Evolutionary conservation across 2,113 vertebrate species (phyloP).

Genomic region (Cyprinodon variegatus): DNA sequence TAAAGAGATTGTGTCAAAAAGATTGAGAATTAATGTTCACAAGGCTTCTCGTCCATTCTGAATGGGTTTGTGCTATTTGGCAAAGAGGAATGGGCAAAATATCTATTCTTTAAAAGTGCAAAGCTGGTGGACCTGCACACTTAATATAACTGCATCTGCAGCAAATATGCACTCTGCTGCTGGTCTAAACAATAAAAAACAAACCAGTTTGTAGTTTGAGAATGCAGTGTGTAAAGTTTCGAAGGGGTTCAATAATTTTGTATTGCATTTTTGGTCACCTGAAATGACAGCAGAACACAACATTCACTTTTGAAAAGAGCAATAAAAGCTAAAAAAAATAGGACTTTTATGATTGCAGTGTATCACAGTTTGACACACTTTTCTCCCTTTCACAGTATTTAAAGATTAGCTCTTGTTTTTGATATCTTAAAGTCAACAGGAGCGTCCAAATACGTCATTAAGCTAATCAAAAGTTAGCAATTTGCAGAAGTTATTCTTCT

Average conservation of each 20-base stretch:
- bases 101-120: not conserved
- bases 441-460: slow-evolving; percentile 38
- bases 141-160: not conserved
- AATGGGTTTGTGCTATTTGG: not conserved
- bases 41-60: not conserved
- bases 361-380: slow-evolving; percentile 18
- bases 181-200: not conserved
- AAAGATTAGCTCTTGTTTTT: slow-evolving; percentile 33
- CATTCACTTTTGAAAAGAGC: slow-evolving; percentile 44
- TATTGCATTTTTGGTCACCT: not conserved
- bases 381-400: slow-evolving; percentile 23
- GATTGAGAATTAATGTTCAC: not conserved
- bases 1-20: not conserved
- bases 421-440: slow-evolving; percentile 54
- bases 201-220: not conserved
- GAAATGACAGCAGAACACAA: not conserved
- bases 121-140: not conserved
- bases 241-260: not conserved
- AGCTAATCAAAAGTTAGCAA: slow-evolving; percentile 69
- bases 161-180: not conserved
- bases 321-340: slow-evolving; percentile 29
- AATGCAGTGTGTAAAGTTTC: not conserved
- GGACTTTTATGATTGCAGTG: slow-evolving; percentile 13
- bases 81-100: not conserved
- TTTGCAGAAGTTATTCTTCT: slow-evolving; percentile 54